Evolutionary conservation across 2,888 invertebrate species (phyloP), one percentile per base, ranked within the genome.

Genomic region (Ashinkailepas kermadecensis): DNA sequence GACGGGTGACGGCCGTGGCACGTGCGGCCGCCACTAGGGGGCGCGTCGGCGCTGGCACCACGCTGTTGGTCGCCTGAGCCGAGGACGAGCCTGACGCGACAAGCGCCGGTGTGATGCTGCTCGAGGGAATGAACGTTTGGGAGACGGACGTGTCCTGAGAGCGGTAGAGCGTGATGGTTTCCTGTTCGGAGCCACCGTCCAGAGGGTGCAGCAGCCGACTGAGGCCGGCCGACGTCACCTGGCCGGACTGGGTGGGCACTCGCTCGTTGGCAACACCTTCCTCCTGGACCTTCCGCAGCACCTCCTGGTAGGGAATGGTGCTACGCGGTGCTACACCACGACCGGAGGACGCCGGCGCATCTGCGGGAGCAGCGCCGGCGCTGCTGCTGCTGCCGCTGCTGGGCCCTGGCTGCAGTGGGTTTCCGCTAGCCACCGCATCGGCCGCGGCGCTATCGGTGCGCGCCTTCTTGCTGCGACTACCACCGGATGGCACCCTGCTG

Each of bases 81-180:
- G 11, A 15, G 59, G 59, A 59, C 54, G 54, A 10, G 54, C 9
- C 54, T 21, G 74, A 3, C 58, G 79, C 25, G 23, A 79, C 23
- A 58, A 79, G 59, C 13, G 57, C 9, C 58, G 57, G 79, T 3
- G 79, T 79, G 23, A 78, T 56, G 57, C 57, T 57, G 78, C 56
- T 57, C n/a, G 78, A 57, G 4, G 79, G 58, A 1, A 79, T 18
- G 79, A 79, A 79, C 23, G 79, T 79, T 58, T 79, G 79, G 23
- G 79, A 79, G 23, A 79, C 79, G 23, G 79, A 79, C 13, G 79
- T 79, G 58, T 79, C 79, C 58, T 79, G 79, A 12, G 79, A 79
- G 57, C 79, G 79, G 79, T 79, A 79, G 10, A 79, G 79, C 12
- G 79, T 79, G 79, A 79, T 79, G 58, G 79, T 79, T 23, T 79